phyloP scores from a whole-genome alignment of 2,888 invertebrate genomes.

The Cataglyphis cursor region DNA sequence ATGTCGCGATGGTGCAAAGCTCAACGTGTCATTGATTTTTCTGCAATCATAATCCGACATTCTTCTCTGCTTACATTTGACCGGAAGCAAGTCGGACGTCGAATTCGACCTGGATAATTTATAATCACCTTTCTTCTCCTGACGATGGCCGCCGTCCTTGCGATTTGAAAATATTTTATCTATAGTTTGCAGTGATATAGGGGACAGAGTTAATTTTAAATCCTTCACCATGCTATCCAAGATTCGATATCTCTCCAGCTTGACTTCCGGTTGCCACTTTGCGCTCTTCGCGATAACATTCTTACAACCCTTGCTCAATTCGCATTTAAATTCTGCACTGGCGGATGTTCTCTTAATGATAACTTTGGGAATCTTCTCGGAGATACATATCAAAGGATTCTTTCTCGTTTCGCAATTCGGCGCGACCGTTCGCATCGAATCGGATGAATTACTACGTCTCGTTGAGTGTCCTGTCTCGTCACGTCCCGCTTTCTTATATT shows the following conservation, averaged over 20 bases:
- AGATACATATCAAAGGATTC: conserved; percentile 54
- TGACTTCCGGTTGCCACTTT: conserved; percentile 84
- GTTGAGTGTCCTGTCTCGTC: conserved; percentile 56
- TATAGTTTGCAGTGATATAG: conserved; percentile 27
- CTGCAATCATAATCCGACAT: conserved; percentile 68
- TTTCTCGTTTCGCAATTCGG: conserved; percentile 53
- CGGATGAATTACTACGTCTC: conserved; percentile 45
- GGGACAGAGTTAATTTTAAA: conserved; percentile 75
- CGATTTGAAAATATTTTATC: conserved; percentile 30
- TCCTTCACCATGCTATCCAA: conserved; percentile 84
- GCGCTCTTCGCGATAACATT: conserved; percentile 77
- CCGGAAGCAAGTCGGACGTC: conserved; percentile 70
- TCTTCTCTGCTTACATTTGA: conserved; percentile 69
- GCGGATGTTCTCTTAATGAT: conserved; percentile 85
- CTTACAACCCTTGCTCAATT: conserved; percentile 81
- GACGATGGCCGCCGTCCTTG: neutral
- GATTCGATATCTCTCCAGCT: conserved; percentile 81
- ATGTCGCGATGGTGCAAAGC: neutral
- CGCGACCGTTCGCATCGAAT: conserved; percentile 17
- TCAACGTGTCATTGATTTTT: conserved; percentile 31
- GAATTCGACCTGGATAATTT: conserved; percentile 76
- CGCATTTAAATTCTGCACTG: conserved; percentile 85
- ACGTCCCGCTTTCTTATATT: conserved; percentile 62
- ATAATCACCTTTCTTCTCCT: conserved; percentile 42
- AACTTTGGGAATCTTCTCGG: conserved; percentile 84